Base-by-base conservation (phyloP, 2,888 invertebrate genomes). In the Campoplex capitator region DNA sequence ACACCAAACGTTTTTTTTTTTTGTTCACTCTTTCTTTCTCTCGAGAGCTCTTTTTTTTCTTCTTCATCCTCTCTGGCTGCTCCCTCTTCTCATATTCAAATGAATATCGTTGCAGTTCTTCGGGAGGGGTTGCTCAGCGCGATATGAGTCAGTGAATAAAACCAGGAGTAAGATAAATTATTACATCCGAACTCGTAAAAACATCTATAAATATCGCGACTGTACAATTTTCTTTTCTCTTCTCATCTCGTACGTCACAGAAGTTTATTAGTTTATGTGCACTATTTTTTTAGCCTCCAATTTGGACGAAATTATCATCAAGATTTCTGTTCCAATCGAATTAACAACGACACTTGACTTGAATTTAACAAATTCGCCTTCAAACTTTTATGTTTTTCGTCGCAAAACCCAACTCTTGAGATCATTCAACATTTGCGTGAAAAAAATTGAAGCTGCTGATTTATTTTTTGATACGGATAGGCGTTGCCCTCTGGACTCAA, bases 81-180 rank as follows among this genome's bases (percentile, higher is more conserved):
- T 74, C 80, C 32, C 83, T 82, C 85, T 81, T 83, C 79, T 73
- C 84, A 73, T 88, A 91, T 91, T 92, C 91, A 92, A 92, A 92
- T 91, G 91, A 90, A 91, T 89, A 90, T 90, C 82, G 45, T 58
- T 87, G 89, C 89, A 90, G 90, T 90, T 90, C 84, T 86, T 84
- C 84, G 83, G 85, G 81, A 82, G 76, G 82, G 82, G 42, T 82
- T 54, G 77, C 42, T 35, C 48, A 76, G 84, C 38, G 74, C 82
- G 82, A 83, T 83, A 83, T 88, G 87, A 89, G 82, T 88, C 86
- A 88, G 86, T 81, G 87, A 88, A 90, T 90, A 90, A 90, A 91
- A 89, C 85, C 88, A 84, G 75, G 86, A 83, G 76, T 87, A 89
- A 89, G 86, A 92, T 92, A 91, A 92, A 92, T 92, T 91, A 92